Conservation (phyloP, 2,888 invertebrate species). For the Cyrtodaria siliqua region DNA sequence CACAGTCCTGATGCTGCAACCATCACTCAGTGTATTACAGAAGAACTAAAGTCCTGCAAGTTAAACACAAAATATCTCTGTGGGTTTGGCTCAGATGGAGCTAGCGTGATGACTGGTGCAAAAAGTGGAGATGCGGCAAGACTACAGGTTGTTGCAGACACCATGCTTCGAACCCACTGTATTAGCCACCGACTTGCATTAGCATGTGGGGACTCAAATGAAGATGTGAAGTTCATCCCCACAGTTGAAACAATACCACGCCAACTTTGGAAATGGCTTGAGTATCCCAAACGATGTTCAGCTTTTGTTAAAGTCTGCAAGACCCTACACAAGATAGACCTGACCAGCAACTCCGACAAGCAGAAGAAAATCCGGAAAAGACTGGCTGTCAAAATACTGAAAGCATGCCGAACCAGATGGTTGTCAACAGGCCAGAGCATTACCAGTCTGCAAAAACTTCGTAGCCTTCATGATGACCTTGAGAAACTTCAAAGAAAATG, state of each 20-base stretch:
- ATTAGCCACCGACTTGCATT: no score
- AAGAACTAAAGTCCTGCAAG: no score
- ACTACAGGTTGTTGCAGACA: no score
- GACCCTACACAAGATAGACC: background rate
- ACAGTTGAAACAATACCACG: conserved; percentile 2
- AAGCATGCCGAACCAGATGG: conserved; percentile 26
- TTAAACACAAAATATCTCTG: no score
- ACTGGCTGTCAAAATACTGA: conserved; percentile 16
- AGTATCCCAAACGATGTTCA: conserved; percentile 15
- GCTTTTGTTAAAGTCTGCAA: conserved; percentile 18
- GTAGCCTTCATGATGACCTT: conserved; percentile 12
- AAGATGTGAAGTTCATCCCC: no score
- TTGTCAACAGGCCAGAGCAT: conserved; percentile 25
- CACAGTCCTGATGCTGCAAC: conserved; percentile 11
- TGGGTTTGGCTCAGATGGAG: no score
- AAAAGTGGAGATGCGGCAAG: no score
- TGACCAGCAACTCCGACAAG: background rate
- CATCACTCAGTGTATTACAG: background rate
- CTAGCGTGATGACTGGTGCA: no score
- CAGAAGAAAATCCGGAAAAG: background rate
- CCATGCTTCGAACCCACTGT: no score
- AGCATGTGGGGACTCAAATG: no score
- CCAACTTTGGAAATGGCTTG: conserved; percentile 26
- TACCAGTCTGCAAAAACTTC: conserved; percentile 13
- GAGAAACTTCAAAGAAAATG: conserved; percentile 4